Conservation (phyloP, 2,797 vertebrate species). For the Chromis chromis region DNA sequence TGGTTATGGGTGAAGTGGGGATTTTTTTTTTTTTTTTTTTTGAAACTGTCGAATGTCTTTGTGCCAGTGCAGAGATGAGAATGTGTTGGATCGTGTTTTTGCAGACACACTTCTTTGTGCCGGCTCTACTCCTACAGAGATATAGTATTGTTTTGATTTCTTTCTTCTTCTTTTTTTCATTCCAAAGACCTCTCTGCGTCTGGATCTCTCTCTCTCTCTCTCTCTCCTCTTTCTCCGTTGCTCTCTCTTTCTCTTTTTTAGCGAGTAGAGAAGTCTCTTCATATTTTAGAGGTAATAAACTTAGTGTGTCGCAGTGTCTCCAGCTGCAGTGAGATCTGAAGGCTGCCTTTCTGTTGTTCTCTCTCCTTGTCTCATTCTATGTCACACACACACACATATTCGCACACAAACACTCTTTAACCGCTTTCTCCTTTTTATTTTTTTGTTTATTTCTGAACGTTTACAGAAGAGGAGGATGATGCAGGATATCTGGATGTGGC, state of each 20-base stretch:
- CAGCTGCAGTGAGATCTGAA: conserved; percentile 72
- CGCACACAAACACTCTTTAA: conserved; percentile 21
- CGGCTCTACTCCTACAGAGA: conserved; percentile 61
- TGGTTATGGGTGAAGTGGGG: conserved; percentile 41
- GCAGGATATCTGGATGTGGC: conserved; percentile 86
- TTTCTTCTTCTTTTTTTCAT: conserved; percentile 12
- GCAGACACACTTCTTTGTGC: conserved; percentile 37
- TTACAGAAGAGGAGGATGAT: conserved; percentile 86
- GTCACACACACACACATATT: conserved; percentile 12
- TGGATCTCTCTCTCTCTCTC: not conserved
- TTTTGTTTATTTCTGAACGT: conserved; percentile 27
- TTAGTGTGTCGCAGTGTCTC: conserved; percentile 67
- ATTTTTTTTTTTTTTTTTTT: conserved; percentile 20
- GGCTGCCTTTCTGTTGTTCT: conserved; percentile 58
- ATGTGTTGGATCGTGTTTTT: conserved; percentile 55
- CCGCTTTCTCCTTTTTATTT: conserved; percentile 17
- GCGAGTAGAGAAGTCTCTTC: conserved; percentile 57
- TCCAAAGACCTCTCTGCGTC: conserved; percentile 21
- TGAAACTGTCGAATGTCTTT: conserved; percentile 42
- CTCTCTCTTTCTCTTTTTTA: conserved; percentile 35
- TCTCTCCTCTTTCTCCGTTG: conserved; percentile 5
- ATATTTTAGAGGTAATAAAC: conserved; percentile 77
- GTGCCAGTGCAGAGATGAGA: conserved; percentile 61
- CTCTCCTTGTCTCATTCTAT: conserved; percentile 38
- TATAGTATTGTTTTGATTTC: conserved; percentile 62